A percentile compares a stretch with the other conserved stretches of the same genome.
Conservation (phyloP, 2,113 vertebrate genomes). For the Pontoporia blainvillei region DNA sequence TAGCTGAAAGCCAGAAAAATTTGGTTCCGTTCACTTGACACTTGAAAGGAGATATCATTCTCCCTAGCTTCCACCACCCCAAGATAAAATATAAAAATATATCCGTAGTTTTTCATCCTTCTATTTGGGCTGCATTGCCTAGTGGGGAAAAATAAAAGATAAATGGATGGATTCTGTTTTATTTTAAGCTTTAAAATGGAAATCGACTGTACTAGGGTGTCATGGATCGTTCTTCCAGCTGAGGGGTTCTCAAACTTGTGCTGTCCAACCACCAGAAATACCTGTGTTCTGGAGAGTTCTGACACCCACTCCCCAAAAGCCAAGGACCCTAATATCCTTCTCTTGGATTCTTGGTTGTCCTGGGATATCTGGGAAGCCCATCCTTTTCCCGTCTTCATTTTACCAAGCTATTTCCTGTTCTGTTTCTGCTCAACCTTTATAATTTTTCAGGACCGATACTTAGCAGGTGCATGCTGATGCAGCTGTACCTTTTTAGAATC, state of each 20-base stretch:
- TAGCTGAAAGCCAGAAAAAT: not conserved
- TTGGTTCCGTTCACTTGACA: not conserved
- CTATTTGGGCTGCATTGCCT: not conserved
- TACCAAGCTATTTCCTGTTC: not conserved
- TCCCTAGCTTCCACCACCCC: not conserved
- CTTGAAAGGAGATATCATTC: not conserved
- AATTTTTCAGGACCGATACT: not conserved
- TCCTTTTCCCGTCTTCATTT: not conserved
- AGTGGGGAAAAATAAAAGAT: not conserved
- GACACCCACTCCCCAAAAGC: accelerated
- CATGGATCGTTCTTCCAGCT: not conserved
- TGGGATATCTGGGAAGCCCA: not conserved
- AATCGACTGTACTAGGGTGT: not conserved
- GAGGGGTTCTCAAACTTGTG: not conserved
- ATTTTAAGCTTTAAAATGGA: not conserved
- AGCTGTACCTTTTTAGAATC: not conserved
- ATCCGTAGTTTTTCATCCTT: not conserved
- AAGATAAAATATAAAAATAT: not conserved
- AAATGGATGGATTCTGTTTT: not conserved
- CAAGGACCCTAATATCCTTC: not conserved
- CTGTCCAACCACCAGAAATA: not conserved
- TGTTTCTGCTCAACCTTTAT: not conserved
- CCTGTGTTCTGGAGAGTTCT: accelerated
- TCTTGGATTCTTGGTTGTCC: not conserved
- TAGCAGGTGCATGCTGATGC: not conserved